A percentile compares a stretch with the other conserved stretches of the same genome.
Conservation (phyloP, 2,797 vertebrate genomes). For the Leucoraja ocellata region DNA sequence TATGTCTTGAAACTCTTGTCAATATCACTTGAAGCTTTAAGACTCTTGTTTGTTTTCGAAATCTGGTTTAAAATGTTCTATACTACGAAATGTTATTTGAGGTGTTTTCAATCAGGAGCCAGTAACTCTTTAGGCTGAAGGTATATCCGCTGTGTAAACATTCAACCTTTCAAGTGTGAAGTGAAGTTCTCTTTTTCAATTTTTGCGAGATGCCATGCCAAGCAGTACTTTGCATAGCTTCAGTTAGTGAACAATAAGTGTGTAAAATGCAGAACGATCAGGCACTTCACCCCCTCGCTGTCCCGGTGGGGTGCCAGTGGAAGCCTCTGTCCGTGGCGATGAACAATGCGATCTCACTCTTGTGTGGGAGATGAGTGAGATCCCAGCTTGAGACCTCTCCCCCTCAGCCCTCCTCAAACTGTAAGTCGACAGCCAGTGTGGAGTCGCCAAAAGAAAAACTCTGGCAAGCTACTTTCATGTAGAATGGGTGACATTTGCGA, state of each 20-base stretch:
- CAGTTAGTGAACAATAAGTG: conserved; percentile 12
- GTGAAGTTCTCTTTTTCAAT: not conserved
- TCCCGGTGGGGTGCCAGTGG: not conserved
- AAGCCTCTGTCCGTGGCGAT: not conserved
- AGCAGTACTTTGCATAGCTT: not conserved
- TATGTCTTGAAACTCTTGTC: not conserved
- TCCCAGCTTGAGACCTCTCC: conserved; percentile 18
- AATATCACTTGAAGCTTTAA: not conserved
- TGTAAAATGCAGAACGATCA: not conserved
- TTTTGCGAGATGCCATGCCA: not conserved
- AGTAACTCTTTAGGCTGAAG: not conserved
- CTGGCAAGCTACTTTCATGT: too few species aligned
- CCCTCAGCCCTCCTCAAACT: not conserved
- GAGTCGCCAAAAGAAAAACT: not conserved
- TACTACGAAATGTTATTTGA: not conserved
- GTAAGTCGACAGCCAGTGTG: not conserved
- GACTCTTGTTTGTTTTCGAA: not conserved
- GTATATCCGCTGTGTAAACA: not conserved
- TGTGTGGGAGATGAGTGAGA: conserved; percentile 21
- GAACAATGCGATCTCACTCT: conserved; percentile 21
- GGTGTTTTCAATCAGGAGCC: not conserved
- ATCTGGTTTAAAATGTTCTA: not conserved
- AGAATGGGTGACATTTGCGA: not conserved
- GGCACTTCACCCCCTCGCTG: not conserved
- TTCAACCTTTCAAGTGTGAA: not conserved